A percentile compares a stretch with the other conserved stretches of the same genome.
Evolutionary conservation across 2,797 vertebrate species (phyloP).

Genomic region (Gymnothorax reevesii): DNA sequence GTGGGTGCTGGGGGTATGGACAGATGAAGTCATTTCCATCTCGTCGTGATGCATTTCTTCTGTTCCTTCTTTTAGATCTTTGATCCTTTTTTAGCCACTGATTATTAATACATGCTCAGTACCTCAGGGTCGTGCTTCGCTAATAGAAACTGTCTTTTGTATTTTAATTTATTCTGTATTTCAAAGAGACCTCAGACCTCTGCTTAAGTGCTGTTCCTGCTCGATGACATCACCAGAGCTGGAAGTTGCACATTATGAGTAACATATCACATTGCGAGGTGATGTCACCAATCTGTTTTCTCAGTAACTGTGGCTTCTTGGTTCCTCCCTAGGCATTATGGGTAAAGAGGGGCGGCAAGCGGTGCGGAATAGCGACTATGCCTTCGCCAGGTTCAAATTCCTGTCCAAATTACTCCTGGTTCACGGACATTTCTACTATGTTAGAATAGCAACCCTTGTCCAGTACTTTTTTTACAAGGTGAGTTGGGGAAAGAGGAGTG

Average conservation of each 20-base stretch:
- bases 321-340: conserved; percentile 86
- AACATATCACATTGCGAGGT: not conserved
- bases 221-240: not conserved
- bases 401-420: conserved; percentile 95
- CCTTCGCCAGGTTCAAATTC: conserved; percentile 97
- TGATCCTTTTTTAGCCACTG: too few species aligned
- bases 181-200: too few species aligned
- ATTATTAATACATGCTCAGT: too few species aligned
- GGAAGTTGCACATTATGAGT: not conserved
- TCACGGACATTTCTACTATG: conserved; percentile 99
- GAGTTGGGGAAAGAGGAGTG: conserved; percentile 35
- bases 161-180: not conserved
- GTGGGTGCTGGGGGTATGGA: too few species aligned
- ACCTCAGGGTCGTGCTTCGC: not conserved
- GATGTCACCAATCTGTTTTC: not conserved
- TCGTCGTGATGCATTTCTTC: too few species aligned
- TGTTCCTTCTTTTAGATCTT: too few species aligned
- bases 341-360: conserved; percentile 98
- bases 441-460: conserved; percentile 98
- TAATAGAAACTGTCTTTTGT: not conserved
- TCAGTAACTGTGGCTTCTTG: not conserved
- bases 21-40: too few species aligned
- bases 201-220: not conserved
- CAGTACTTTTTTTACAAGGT: conserved; percentile 99
- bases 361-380: conserved; percentile 99